Conservation (phyloP, 2,797 vertebrate species). For the Tarsius wallacei region DNA sequence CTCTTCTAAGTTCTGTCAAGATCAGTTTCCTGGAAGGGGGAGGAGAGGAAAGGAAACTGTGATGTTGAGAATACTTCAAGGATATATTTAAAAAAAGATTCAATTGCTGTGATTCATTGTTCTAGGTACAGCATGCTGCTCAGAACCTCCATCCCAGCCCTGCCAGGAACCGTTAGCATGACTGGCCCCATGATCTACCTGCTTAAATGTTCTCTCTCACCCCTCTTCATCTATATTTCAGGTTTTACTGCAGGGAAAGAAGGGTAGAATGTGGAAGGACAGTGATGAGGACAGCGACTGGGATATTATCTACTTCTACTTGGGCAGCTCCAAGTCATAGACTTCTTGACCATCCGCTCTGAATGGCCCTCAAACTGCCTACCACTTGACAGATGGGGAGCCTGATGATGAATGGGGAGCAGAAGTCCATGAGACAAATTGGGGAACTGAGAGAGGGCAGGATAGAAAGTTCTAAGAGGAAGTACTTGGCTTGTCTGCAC, state of each 20-base stretch:
- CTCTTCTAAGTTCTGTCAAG: neutral
- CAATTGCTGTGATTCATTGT: neutral
- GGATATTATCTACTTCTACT: neutral
- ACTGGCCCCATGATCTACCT: neutral
- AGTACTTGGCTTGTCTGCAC: neutral
- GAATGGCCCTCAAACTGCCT: neutral
- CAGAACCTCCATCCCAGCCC: neutral
- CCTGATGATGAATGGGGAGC: neutral
- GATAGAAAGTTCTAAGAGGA: neutral
- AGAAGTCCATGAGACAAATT: neutral
- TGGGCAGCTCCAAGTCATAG: neutral
- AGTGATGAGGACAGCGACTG: neutral
- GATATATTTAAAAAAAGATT: neutral
- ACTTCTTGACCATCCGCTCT: neutral
- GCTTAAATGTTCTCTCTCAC: neutral
- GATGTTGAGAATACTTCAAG: neutral
- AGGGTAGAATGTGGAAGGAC: neutral
- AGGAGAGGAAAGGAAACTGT: neutral
- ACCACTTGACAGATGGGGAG: neutral
- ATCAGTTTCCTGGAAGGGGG: neutral
- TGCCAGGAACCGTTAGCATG: neutral
- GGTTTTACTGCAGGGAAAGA: neutral
- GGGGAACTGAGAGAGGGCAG: neutral
- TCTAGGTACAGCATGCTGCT: neutral
- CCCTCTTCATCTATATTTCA: neutral